Evolutionary conservation across 92 coral and sea anemone genomes (phyloP).

Genomic region (Bergia puertoricense): DNA sequence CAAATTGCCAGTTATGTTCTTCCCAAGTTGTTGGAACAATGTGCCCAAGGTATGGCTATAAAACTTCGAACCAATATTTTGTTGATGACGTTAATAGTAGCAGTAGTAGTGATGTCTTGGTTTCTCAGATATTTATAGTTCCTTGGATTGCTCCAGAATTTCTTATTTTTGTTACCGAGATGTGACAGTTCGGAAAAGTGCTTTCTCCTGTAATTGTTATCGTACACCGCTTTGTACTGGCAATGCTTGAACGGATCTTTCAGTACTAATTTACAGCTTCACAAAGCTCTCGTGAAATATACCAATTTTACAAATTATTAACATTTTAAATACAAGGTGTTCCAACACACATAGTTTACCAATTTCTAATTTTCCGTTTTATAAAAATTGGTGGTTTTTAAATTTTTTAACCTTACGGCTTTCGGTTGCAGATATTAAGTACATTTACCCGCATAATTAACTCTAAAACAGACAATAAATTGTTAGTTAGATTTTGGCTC

Average conservation of each 20-base stretch:
- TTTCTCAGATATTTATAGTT: neutral
- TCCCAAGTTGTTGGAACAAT: constrained; percentile 85
- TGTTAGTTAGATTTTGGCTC: neutral
- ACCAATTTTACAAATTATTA: neutral
- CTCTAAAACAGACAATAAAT: no score
- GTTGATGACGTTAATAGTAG: neutral
- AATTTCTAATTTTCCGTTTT: neutral
- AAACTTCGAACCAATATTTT: neutral
- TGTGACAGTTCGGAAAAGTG: no score
- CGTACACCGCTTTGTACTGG: neutral
- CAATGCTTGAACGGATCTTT: neutral
- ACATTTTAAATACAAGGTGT: no score
- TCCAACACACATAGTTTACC: neutral
- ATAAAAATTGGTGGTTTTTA: no score
- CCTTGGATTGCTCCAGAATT: no score
- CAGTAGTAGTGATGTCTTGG: neutral
- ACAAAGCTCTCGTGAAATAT: no score
- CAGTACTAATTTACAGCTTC: neutral
- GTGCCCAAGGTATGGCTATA: constrained; percentile 76
- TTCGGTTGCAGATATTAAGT: neutral
- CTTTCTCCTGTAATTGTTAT: neutral
- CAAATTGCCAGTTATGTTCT: constrained; percentile 52
- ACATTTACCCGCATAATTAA: neutral
- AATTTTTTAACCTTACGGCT: neutral
- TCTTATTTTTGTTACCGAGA: no score